Evolutionary conservation across 1,140 invertebrate species (phyloP).

Genomic region (Zaprionus ghesquierei): DNA sequence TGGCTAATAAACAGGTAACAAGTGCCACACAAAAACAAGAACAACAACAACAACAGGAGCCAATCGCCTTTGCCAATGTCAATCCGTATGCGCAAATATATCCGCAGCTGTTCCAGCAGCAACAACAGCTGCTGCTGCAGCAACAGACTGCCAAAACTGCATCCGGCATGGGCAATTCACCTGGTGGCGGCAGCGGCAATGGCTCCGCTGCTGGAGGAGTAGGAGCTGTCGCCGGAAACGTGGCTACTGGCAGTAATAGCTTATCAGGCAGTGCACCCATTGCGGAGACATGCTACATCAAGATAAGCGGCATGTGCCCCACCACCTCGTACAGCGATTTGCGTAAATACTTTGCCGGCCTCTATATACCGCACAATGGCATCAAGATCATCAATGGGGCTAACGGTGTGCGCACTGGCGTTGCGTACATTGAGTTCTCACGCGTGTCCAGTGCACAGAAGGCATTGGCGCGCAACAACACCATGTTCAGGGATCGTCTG

Average conservation of each 20-base stretch:
- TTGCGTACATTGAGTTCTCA: constrained; percentile 91
- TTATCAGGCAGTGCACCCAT: constrained; percentile 1
- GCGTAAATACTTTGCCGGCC: constrained; percentile 90
- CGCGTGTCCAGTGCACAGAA: constrained; percentile 87
- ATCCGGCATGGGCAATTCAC: constrained; percentile 21
- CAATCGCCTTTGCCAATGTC: constrained; percentile 72
- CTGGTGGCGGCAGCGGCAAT: neutral
- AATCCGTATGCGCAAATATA: constrained; percentile 80
- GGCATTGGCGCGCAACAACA: constrained; percentile 86
- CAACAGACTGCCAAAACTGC: constrained; percentile 42
- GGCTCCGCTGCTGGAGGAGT: neutral
- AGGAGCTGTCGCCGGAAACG: neutral
- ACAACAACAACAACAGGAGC: constrained; percentile 35
- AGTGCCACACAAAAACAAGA: neutral
- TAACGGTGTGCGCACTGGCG: constrained; percentile 90
- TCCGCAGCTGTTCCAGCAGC: constrained; percentile 74
- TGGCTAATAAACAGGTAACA: neutral
- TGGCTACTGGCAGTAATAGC: neutral
- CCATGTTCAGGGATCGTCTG: constrained; percentile 85
- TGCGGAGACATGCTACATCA: constrained; percentile 85
- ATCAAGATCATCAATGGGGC: constrained; percentile 93
- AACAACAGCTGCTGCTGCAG: constrained; percentile 56
- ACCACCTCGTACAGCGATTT: constrained; percentile 90
- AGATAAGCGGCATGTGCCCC: constrained; percentile 87
- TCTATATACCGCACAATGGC: constrained; percentile 91